Evolutionary conservation across 92 coral and sea anemone genomes (phyloP), one percentile per base, ranked within the genome.

Genomic region (Micromussa lordhowensis): DNA sequence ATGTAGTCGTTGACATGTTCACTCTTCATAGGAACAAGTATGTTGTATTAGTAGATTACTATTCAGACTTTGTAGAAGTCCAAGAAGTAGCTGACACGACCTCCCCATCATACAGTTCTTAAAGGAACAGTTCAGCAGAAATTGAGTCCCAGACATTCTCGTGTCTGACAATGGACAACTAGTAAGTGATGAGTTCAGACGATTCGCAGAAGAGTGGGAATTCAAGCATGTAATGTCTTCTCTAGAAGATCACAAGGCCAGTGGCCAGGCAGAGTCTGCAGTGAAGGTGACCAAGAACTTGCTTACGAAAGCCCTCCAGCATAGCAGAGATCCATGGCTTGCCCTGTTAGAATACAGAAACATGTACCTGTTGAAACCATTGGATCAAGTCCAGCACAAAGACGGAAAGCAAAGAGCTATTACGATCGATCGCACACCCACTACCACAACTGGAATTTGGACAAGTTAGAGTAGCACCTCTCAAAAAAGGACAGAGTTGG

Each of bases 101-200:
- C 3, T 75, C 92, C 1, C 92, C 70, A 79, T 84, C 53, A 11
- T 61, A n/a, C 51, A 84, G 32, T 91, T 87, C 84, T 57, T 91
- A 19, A 91, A 82, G 79, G 90, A 79, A 78, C 90, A 84, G 85
- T 85, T 90, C 81, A 90, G 92, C 85, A 76, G 92, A 64, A 90
- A 90, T 36, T 90, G 90, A 24, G 86, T 78, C 72, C 93, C 93
- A 26, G 75, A 90, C 78, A 70, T 87, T 40, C 86, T 86, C 9
- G 92, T 79, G 19, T 85, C 92, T 57, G 90, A 90, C 80, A 85
- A 78, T 58, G 90, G 90, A 30, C 93, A 86, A 44, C 35, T 80
- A 13, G 82, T 79, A 7, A 91, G 91, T 70, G 38, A 59, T 80
- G 87, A 88, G 24, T 81, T 82, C 63, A 63, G 70, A 29, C 79